Evolutionary conservation across 2,888 invertebrate species (phyloP).

Genomic region (Ichneumoninae sp.): DNA sequence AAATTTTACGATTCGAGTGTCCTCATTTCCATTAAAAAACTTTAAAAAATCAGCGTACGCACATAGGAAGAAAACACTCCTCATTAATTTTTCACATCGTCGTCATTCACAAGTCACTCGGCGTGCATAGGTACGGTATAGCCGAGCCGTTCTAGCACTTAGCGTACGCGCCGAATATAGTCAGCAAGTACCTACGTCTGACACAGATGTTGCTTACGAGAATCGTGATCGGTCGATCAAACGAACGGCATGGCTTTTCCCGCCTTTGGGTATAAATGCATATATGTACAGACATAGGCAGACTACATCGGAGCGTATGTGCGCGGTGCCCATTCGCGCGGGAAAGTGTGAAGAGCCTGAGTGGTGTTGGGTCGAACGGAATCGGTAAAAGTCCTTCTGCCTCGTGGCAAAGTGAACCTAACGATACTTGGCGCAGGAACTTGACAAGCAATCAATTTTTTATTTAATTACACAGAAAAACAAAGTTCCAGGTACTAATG

Average conservation of each 20-base stretch:
- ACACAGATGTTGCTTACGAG: constrained; percentile 19
- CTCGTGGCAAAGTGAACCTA: constrained; percentile 38
- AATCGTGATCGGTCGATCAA: constrained; percentile 40
- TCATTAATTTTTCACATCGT: neutral
- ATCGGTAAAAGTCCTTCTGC: constrained; percentile 28
- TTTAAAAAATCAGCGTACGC: neutral
- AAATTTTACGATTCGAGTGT: neutral
- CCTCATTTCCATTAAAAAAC: neutral
- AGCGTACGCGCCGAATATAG: neutral
- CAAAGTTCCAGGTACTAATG: constrained; percentile 27
- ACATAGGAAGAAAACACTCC: neutral
- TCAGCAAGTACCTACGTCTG: neutral
- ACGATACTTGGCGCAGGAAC: constrained; percentile 23
- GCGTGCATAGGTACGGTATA: neutral
- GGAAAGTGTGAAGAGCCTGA: constrained; percentile 43
- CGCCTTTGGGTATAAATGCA: constrained; percentile 24
- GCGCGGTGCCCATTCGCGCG: constrained; percentile 27
- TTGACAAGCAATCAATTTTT: neutral
- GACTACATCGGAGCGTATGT: neutral
- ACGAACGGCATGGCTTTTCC: constrained; percentile 23
- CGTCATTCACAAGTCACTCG: neutral
- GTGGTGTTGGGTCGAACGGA: neutral
- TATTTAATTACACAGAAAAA: constrained; percentile 15
- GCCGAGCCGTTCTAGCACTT: neutral
- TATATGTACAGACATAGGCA: neutral